Conservation (phyloP, 2,113 vertebrate species). For the Sceloporus undulatus region DNA sequence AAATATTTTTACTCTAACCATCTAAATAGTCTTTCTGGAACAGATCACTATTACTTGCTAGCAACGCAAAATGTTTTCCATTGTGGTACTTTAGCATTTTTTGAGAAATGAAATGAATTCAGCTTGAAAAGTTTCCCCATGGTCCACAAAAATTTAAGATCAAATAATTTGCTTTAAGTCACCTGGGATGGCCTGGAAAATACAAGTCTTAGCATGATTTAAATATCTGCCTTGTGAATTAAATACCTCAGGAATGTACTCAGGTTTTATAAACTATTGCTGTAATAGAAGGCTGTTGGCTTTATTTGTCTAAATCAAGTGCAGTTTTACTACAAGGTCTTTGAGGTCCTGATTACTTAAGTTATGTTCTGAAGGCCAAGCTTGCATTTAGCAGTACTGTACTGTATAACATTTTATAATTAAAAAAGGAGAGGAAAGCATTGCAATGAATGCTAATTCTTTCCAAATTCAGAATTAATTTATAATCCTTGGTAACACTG, state of each 20-base stretch:
- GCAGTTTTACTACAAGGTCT: background rate
- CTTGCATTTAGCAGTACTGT: background rate
- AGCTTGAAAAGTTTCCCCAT: background rate
- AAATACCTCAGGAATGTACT: conserved; percentile 12
- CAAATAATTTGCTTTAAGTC: background rate
- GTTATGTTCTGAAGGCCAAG: background rate
- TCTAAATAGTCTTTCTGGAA: background rate
- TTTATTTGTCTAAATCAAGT: conserved; percentile 9
- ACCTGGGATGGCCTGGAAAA: conserved; percentile 1
- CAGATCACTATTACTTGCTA: background rate
- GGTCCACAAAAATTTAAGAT: background rate
- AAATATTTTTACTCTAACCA: background rate
- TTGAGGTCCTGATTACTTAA: background rate
- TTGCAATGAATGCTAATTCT: background rate
- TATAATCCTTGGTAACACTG: background rate
- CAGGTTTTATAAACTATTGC: background rate
- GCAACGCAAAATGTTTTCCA: too few species aligned
- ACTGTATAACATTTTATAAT: background rate
- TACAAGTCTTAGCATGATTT: conserved; percentile 4
- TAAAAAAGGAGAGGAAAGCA: background rate
- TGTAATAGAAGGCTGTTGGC: background rate
- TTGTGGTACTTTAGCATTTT: background rate
- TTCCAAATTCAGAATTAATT: background rate
- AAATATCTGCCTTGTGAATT: conserved; percentile 10
- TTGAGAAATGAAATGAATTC: background rate